phyloP scores from a whole-genome alignment of 2,888 invertebrate genomes.

The Notodonta dromedarius region DNA sequence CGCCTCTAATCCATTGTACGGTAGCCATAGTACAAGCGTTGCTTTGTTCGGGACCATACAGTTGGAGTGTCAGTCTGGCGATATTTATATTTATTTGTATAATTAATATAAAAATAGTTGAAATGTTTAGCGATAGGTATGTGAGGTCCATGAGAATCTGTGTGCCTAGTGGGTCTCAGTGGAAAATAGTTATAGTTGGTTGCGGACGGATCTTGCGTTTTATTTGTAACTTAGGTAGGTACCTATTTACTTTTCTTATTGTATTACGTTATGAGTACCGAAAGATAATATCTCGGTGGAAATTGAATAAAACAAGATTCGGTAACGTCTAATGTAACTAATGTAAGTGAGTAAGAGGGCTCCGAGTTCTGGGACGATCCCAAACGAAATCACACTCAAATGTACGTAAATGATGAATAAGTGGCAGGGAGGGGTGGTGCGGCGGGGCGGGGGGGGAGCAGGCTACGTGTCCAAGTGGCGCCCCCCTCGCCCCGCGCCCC shows the following conservation, averaged over 20 bases:
- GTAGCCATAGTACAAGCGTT: too few relatives aligned
- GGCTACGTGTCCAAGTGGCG: conserved; percentile 77
- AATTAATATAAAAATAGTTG: too few relatives aligned
- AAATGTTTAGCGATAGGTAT: too few relatives aligned
- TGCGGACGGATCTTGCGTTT: background rate
- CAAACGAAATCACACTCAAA: conserved; percentile 80
- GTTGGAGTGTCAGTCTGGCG: too few relatives aligned
- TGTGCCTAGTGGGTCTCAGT: too few relatives aligned
- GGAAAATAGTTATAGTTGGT: too few relatives aligned
- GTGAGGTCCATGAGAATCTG: too few relatives aligned
- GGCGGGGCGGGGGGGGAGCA: conserved; percentile 44
- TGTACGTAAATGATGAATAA: conserved; percentile 80
- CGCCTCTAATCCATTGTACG: too few relatives aligned
- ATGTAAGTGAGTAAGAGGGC: conserved; percentile 70
- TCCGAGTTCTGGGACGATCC: conserved; percentile 66
- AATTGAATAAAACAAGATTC: conserved; percentile 75
- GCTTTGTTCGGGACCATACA: too few relatives aligned
- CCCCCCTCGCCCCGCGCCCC: conserved; percentile 44
- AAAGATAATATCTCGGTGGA: conserved; percentile 70
- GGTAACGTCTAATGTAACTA: conserved; percentile 71
- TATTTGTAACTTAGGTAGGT: background rate
- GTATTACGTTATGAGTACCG: conserved; percentile 52
- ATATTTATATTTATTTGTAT: too few relatives aligned
- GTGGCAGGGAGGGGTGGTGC: conserved; percentile 56
- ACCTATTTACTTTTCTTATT: background rate